These are phyloP conservation scores for Ctenicera cuprea DNA, from an alignment of 2,888 invertebrate species.

Conservation along the genomic window DNA sequence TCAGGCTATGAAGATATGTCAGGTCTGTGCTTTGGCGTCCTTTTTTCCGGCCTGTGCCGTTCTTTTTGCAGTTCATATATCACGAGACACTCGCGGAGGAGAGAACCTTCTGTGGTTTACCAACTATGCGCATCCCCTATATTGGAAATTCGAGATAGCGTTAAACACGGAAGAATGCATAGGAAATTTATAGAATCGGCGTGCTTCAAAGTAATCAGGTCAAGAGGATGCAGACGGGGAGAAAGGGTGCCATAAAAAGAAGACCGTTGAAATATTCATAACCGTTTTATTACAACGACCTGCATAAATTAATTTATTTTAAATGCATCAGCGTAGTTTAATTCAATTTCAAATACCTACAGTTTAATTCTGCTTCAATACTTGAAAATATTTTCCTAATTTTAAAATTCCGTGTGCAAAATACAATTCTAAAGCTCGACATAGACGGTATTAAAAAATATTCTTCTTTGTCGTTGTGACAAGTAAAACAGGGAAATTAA, in stretches of 20 bases:
- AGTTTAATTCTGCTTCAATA: background rate
- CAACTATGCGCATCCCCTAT: slow-evolving; percentile 26
- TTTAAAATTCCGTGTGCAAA: background rate
- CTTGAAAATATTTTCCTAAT: background rate
- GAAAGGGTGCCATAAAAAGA: slow-evolving; percentile 4
- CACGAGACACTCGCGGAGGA: slow-evolving; percentile 38
- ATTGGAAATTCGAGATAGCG: slow-evolving; percentile 26
- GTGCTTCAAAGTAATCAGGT: slow-evolving; percentile 30
- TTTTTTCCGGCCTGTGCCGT: slow-evolving; percentile 43
- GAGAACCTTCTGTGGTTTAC: slow-evolving; percentile 1
- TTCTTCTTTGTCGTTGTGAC: too few relatives aligned
- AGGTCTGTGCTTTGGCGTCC: slow-evolving; percentile 49
- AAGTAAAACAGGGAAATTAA: too few relatives aligned
- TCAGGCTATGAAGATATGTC: slow-evolving; percentile 59
- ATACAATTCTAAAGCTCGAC: background rate
- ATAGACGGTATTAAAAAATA: too few relatives aligned
- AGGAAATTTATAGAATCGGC: slow-evolving; percentile 28
- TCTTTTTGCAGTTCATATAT: slow-evolving; percentile 60
- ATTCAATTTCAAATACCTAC: slow-evolving; percentile 10
- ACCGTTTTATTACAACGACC: slow-evolving; percentile 11
- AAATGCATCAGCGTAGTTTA: slow-evolving; percentile 15
- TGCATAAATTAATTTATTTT: slow-evolving; percentile 34
- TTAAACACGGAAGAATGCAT: slow-evolving; percentile 23
- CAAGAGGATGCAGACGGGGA: slow-evolving; percentile 9
- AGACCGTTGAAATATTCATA: slow-evolving; percentile 31